Conservation (phyloP, 2,888 invertebrate genomes). For the Tetranychus truncatus region DNA sequence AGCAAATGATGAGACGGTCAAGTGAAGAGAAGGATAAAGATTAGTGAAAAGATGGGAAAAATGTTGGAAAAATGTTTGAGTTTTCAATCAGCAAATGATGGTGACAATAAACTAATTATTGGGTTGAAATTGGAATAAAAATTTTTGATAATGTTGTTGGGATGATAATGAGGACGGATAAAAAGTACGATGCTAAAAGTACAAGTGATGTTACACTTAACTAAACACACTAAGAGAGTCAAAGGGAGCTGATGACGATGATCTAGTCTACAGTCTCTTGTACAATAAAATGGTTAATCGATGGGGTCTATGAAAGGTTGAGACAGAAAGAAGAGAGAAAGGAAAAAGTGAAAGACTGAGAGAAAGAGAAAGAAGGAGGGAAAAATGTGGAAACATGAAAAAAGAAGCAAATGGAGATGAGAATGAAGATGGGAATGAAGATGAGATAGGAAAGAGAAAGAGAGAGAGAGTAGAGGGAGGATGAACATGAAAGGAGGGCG, state of each 20-base stretch:
- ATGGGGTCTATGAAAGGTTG: constrained; percentile 25
- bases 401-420: background rate
- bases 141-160: too few relatives aligned
- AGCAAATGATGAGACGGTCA: too few relatives aligned
- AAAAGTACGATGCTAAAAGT: background rate
- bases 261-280: background rate
- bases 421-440: background rate
- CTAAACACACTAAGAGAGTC: background rate
- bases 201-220: background rate
- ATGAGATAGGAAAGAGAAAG: constrained; percentile 25
- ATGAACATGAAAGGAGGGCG: background rate
- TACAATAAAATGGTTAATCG: constrained; percentile 10
- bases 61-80: too few relatives aligned
- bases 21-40: too few relatives aligned
- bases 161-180: too few relatives aligned
- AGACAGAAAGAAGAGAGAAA: too few relatives aligned
- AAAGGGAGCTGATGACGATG: too few relatives aligned
- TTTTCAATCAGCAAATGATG: too few relatives aligned
- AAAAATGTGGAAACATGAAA: background rate
- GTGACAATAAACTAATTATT: too few relatives aligned
- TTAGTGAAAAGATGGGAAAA: too few relatives aligned
- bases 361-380: background rate
- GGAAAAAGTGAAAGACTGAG: too few relatives aligned
- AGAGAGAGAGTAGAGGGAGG: constrained; percentile 22
- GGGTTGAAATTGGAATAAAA: too few relatives aligned